Conservation (phyloP, 2,113 vertebrate genomes). For the Rhinolophus sinicus region DNA sequence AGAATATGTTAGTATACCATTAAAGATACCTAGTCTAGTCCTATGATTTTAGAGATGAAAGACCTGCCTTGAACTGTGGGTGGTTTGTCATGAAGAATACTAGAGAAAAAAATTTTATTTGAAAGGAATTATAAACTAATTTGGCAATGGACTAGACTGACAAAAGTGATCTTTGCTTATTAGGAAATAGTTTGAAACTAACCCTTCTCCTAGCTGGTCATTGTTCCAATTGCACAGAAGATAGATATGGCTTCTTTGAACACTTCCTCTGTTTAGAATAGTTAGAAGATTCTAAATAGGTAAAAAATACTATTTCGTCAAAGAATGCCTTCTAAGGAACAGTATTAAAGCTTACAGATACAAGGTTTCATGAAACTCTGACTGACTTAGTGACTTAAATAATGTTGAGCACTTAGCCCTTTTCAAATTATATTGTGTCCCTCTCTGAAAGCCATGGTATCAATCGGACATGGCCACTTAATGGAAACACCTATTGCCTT, state of each 20-base stretch:
- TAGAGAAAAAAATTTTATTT: background rate
- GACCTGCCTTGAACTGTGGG: background rate
- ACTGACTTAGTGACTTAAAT: slow-evolving; percentile 38
- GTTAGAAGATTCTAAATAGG: background rate
- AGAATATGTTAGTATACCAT: background rate
- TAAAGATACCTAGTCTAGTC: background rate
- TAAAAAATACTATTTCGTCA: slow-evolving; percentile 31
- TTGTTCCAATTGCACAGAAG: background rate
- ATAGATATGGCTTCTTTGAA: background rate
- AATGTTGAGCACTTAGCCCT: slow-evolving; percentile 4
- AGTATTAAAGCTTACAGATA: background rate
- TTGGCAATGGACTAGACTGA: background rate
- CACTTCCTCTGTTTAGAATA: slow-evolving; percentile 36
- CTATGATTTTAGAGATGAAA: slow-evolving; percentile 11
- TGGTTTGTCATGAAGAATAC: slow-evolving; percentile 21
- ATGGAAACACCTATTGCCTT: background rate
- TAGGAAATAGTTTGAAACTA: slow-evolving; percentile 28
- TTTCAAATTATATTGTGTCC: slow-evolving; percentile 58
- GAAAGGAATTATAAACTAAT: slow-evolving; percentile 33
- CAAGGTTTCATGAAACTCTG: slow-evolving; percentile 1
- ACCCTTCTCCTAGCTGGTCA: background rate
- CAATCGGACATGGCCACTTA: slow-evolving; percentile 37
- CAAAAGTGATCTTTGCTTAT: slow-evolving; percentile 27
- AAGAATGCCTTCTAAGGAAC: background rate
- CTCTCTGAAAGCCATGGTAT: background rate